phyloP scores from a whole-genome alignment of 2,113 vertebrate species.

The Phaetusa simplex region DNA sequence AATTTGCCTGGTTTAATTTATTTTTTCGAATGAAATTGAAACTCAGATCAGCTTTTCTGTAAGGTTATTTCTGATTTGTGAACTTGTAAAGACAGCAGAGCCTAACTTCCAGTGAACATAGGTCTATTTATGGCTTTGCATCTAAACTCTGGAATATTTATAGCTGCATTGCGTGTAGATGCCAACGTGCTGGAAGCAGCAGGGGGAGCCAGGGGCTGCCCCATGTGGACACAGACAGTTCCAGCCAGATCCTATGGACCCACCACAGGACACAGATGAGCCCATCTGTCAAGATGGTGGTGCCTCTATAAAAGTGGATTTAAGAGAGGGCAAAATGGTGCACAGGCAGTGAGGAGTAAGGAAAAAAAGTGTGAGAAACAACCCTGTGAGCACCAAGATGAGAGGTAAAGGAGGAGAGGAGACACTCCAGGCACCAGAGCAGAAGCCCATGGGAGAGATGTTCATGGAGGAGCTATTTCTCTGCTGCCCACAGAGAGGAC shows the following conservation, averaged over 20 bases:
- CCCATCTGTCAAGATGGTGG: too few species aligned
- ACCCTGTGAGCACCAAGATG: background rate
- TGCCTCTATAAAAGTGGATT: background rate
- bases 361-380: background rate
- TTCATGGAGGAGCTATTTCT: background rate
- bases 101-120: background rate
- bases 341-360: background rate
- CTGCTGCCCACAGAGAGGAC: fast-evolving
- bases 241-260: background rate
- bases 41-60: background rate
- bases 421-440: background rate
- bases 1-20: background rate
- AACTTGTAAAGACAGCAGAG: background rate
- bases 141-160: background rate
- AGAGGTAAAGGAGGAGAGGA: background rate
- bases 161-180: background rate
- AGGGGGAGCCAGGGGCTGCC: background rate
- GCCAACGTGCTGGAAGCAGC: background rate
- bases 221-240: background rate
- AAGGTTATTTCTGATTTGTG: background rate
- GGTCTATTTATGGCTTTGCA: background rate
- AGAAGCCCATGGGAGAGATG: background rate
- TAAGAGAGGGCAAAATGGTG: background rate
- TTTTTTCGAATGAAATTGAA: background rate
- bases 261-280: background rate